Base-by-base conservation (phyloP, 2,113 vertebrate genomes). In the Callipepla californica region DNA sequence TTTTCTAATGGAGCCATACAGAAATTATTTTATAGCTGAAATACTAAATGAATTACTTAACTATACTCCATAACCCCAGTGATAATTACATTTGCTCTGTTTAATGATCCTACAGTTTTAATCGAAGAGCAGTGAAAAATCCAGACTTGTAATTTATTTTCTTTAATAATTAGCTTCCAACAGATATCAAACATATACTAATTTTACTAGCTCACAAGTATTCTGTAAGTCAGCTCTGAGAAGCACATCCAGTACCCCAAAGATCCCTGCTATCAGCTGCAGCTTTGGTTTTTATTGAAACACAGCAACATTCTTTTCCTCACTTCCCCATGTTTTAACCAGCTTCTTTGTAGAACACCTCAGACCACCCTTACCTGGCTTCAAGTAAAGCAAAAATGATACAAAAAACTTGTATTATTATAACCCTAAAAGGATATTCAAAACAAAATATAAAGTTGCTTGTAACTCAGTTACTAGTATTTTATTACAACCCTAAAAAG, bases 221-320 rank as follows among this genome's bases (percentile, higher is more conserved):
- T 57, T 92, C 76, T 85, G 45, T 78, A 51, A 68, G 47, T 22
- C 59, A 87, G 80, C 66, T 95, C 79, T 72, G 50, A 87, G 80
- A 86, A 92, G 76, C 32, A 74, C 12, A 69, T 57, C 23, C 23
- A 34, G 28, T 22, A 91, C 28, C 11, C 23, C 36, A 89, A 40
- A 3, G 22, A 6, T 84, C 73, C 81, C 40, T 4, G 3, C 22
- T 6, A 38, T 17, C 9, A 61, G 9, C 57, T 90, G 73, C 51
- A 92, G 61, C 38, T 81, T 89, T 36, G 47, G 9, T 76, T 48
- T 42, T 66, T 32, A 83, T 0, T 61, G 32, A 95, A 94, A 78
- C 44, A 84, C 5, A 94, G 25, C 40, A 90, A 58, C 28, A 16
- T 32, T 9, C 26, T 89, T 92, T 90, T 81, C 34, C 67, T 85